Percentiles rank a stretch among this genome's conserved stretches.
Evolutionary conservation across 2,888 invertebrate species (phyloP).

Genomic region (Lagria hirta): DNA sequence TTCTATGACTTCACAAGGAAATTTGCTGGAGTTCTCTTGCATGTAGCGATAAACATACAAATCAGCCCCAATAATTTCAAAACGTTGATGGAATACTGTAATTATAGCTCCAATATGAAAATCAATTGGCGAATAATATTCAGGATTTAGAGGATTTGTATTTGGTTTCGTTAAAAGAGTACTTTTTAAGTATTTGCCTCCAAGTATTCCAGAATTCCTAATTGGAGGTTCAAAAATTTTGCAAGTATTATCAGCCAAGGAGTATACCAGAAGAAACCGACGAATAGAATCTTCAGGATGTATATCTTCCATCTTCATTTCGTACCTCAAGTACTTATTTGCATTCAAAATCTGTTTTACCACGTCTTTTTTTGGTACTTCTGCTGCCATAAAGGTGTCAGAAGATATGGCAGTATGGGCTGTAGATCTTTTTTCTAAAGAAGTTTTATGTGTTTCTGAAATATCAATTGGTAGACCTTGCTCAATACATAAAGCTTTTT

Average conservation of each 20-base stretch:
- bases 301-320: conserved; percentile 73
- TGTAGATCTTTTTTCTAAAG: conserved; percentile 51
- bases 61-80: conserved; percentile 66
- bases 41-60: conserved; percentile 72
- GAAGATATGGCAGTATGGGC: conserved; percentile 76
- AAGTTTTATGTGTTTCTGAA: conserved; percentile 34
- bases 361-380: conserved; percentile 73
- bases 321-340: conserved; percentile 63
- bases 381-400: conserved; percentile 70
- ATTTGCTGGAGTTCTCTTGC: conserved; percentile 70
- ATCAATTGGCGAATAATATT: conserved; percentile 76
- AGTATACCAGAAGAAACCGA: conserved; percentile 74
- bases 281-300: conserved; percentile 77
- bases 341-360: conserved; percentile 75
- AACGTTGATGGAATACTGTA: conserved; percentile 72
- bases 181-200: conserved; percentile 73
- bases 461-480: conserved; percentile 52
- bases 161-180: conserved; percentile 70
- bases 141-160: conserved; percentile 68
- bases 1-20: conserved; percentile 66
- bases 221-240: conserved; percentile 72
- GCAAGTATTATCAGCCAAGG: conserved; percentile 73
- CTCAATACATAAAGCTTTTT: conserved; percentile 52
- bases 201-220: conserved; percentile 73
- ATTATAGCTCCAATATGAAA: conserved; percentile 77